Percentiles rank a stretch among this genome's conserved stretches.
These are phyloP conservation scores for Proctacanthus coquilletti DNA, from an alignment of 1,140 invertebrate species.

Conservation along the genomic window DNA sequence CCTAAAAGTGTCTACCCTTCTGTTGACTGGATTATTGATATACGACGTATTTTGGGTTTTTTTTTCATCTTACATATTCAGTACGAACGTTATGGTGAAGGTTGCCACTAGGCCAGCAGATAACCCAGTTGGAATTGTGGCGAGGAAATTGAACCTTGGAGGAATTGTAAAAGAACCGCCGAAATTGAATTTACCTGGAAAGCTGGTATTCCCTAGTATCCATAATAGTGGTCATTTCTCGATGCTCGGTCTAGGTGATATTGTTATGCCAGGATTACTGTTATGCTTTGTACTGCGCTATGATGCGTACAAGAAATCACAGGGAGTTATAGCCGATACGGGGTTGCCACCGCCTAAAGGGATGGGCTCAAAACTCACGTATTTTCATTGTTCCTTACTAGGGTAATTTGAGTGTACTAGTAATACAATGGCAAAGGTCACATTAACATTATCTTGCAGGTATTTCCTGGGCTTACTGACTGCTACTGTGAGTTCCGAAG, in stretches of 20 bases:
- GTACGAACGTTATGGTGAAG: conserved; percentile 96
- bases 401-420: conserved; percentile 34
- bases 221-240: conserved; percentile 91
- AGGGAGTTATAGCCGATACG: conserved; percentile 27
- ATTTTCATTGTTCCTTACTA: conserved; percentile 96
- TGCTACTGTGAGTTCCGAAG: conserved; percentile 90
- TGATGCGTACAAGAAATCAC: conserved; percentile 89
- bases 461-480: conserved; percentile 94
- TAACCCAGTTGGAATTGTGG: conserved; percentile 88
- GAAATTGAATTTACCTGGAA: conserved; percentile 88
- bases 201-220: conserved; percentile 92
- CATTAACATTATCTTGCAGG: conserved; percentile 9
- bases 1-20: conserved; percentile 87
- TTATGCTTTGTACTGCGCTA: conserved; percentile 92
- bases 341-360: conserved; percentile 22
- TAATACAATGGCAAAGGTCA: not conserved
- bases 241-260: conserved; percentile 91
- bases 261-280: conserved; percentile 94
- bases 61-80: conserved; percentile 96
- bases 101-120: conserved; percentile 74
- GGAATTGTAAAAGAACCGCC: conserved; percentile 77
- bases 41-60: conserved; percentile 99
- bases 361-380: conserved; percentile 44
- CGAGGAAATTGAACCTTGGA: conserved; percentile 77
- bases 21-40: conserved; percentile 84